Evolutionary conservation across 1,140 invertebrate genomes (phyloP).

Genomic region (Diabrotica undecimpunctata): DNA sequence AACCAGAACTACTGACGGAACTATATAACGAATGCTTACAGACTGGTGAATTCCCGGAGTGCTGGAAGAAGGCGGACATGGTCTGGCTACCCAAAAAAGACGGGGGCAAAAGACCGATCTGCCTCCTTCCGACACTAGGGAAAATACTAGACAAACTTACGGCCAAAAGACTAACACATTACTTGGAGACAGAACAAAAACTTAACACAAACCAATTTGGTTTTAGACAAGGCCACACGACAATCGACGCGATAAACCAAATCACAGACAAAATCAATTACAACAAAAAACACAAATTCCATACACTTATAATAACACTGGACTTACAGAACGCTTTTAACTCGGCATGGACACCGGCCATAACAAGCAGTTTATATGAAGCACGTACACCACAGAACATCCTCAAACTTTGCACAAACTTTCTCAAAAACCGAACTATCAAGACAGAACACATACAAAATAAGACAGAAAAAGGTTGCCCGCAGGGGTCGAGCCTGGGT

Average conservation of each 20-base stretch:
- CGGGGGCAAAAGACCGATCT: too few species aligned
- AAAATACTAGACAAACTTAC: neutral
- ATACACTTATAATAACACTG: too few species aligned
- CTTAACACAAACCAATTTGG: neutral
- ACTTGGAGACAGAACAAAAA: neutral
- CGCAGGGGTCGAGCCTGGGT: constrained; percentile 31
- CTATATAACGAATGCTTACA: too few species aligned
- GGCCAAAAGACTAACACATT: neutral
- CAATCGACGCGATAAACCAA: neutral
- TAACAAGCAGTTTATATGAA: neutral
- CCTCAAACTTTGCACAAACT: constrained; percentile 4
- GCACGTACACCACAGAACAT: neutral
- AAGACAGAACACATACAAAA: constrained; percentile 15
- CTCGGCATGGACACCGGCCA: constrained; percentile 6
- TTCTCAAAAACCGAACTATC: constrained; percentile 15
- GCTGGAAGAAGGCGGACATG: too few species aligned
- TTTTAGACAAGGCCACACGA: neutral
- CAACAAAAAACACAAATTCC: constrained; percentile 7
- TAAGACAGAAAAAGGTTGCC: constrained; percentile 28
- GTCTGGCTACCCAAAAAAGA: too few species aligned
- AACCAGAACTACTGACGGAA: too few species aligned
- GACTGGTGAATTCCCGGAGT: too few species aligned
- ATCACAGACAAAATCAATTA: neutral
- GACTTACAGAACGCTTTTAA: constrained; percentile 27
- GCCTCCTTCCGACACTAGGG: constrained; percentile 3